A percentile compares a stretch with the other conserved stretches of the same genome.
phyloP scores from a whole-genome alignment of 2,113 vertebrate species.

The Lophura nycthemera region DNA sequence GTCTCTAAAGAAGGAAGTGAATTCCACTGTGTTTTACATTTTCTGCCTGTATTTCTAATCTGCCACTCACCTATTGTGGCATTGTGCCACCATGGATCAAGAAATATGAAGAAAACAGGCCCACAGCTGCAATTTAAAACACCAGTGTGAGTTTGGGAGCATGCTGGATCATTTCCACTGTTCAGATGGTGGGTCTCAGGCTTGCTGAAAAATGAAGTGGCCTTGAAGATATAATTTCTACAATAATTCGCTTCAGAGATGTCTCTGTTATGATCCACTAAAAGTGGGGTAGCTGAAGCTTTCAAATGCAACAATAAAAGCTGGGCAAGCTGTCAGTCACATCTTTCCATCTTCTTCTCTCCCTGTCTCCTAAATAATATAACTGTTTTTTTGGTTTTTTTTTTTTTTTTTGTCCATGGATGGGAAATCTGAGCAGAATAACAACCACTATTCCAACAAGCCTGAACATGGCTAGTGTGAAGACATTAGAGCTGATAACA shows the following conservation, averaged over 20 bases:
- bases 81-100: background rate
- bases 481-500: background rate
- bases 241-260: background rate
- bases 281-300: background rate
- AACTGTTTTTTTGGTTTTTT: background rate
- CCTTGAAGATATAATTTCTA: background rate
- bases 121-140: background rate
- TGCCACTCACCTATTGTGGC: background rate
- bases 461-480: background rate
- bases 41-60: background rate
- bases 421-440: background rate
- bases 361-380: background rate
- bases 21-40: background rate
- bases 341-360: background rate
- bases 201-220: background rate
- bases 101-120: background rate
- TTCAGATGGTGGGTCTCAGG: background rate
- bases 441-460: background rate
- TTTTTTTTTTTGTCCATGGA: background rate
- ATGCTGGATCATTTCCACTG: background rate
- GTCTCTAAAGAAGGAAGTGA: background rate
- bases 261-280: background rate
- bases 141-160: background rate
- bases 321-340: background rate
- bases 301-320: background rate